phyloP scores from a whole-genome alignment of 2,888 invertebrate genomes.

The Zele albiditarsus region DNA sequence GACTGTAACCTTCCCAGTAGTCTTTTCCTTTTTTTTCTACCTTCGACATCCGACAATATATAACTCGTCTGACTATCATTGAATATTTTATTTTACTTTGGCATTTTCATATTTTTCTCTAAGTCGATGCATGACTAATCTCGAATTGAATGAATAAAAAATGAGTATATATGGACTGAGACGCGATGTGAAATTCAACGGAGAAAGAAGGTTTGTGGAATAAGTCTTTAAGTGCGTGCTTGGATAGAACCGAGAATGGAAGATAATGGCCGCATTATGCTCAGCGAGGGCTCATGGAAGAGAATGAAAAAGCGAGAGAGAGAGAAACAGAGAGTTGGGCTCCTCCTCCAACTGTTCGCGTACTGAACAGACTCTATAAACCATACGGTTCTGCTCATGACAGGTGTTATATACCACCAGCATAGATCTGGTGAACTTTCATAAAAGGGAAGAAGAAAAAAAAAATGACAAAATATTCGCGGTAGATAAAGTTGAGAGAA shows the following conservation, averaged over 20 bases:
- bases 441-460: conserved; percentile 17
- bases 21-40: background rate
- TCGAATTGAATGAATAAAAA: conserved; percentile 4
- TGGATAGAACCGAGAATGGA: conserved; percentile 57
- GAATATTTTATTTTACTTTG: background rate
- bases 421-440: conserved; percentile 49
- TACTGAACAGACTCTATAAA: conserved; percentile 61
- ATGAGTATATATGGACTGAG: background rate
- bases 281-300: conserved; percentile 46
- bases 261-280: conserved; percentile 66
- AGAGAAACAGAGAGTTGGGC: conserved; percentile 33
- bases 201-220: conserved; percentile 17
- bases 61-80: background rate
- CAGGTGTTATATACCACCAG: conserved; percentile 51
- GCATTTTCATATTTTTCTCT: background rate
- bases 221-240: conserved; percentile 32
- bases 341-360: conserved; percentile 51
- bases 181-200: background rate
- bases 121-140: background rate
- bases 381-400: conserved; percentile 61
- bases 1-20: background rate
- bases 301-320: background rate
- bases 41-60: background rate
- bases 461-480: background rate
- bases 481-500: conserved; percentile 42